phyloP scores from a whole-genome alignment of 2,888 invertebrate genomes.

The Boloria selene region DNA sequence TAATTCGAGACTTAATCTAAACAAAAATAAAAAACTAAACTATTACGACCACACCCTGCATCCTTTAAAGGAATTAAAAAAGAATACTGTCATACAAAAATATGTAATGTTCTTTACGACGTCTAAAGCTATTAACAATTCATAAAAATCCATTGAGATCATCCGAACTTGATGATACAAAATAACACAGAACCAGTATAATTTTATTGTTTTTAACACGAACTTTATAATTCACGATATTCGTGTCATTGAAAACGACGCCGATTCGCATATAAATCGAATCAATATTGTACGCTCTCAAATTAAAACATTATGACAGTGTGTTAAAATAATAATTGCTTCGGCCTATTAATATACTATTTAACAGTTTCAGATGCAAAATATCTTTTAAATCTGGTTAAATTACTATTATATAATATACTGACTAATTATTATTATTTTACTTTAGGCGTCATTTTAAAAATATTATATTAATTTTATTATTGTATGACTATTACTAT shows the following conservation, averaged over 20 bases:
- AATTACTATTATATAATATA: too few species aligned
- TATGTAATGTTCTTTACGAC: slow-evolving; percentile 26
- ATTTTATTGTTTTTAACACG: slow-evolving; percentile 29
- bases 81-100: slow-evolving; percentile 24
- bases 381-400: too few species aligned
- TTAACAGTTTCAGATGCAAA: not conserved
- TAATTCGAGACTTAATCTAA: slow-evolving; percentile 3
- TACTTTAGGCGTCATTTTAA: too few species aligned
- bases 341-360: not conserved
- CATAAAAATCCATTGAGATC: slow-evolving; percentile 34
- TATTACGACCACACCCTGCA: slow-evolving; percentile 12
- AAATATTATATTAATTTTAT: too few species aligned
- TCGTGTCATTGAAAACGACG: slow-evolving; percentile 25
- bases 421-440: too few species aligned
- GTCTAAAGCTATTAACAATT: slow-evolving; percentile 35
- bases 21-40: not conserved
- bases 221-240: slow-evolving; percentile 31
- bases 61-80: slow-evolving; percentile 19
- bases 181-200: slow-evolving; percentile 27
- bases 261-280: slow-evolving; percentile 27
- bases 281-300: slow-evolving; percentile 14
- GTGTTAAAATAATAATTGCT: slow-evolving; percentile 7
- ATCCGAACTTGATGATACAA: slow-evolving; percentile 22
- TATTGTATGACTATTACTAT: too few species aligned
- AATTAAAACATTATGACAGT: slow-evolving; percentile 9